A percentile compares a stretch with the other conserved stretches of the same genome.
Conservation (phyloP, 2,797 vertebrate genomes). For the Pangasius krempfi region DNA sequence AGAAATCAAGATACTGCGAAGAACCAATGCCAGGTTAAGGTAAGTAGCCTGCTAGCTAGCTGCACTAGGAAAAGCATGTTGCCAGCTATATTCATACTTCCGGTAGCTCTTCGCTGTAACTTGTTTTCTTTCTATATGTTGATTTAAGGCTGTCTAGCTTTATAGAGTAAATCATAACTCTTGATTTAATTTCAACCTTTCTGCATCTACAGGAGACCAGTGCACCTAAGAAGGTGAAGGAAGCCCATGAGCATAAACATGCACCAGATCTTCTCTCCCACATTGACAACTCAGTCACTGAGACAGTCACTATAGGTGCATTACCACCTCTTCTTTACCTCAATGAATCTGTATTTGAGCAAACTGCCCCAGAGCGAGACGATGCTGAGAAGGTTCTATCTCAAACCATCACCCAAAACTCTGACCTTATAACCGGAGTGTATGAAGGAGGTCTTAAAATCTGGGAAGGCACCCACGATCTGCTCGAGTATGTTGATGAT, state of each 20-base stretch:
- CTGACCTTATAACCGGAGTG: slow-evolving; percentile 91
- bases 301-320: slow-evolving; percentile 72
- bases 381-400: slow-evolving; percentile 81
- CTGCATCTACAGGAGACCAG: slow-evolving; percentile 32
- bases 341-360: slow-evolving; percentile 79
- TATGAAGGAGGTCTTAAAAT: slow-evolving; percentile 98
- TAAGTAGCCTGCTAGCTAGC: slow-evolving; percentile 8
- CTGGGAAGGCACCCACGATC: slow-evolving; percentile 97
- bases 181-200: not conserved
- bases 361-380: slow-evolving; percentile 69
- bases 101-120: not conserved
- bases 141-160: not conserved
- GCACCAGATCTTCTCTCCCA: slow-evolving; percentile 60
- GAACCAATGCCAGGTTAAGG: not conserved
- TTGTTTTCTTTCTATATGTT: not conserved
- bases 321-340: slow-evolving; percentile 76
- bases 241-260: slow-evolving; percentile 70
- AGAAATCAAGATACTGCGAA: slow-evolving; percentile 58
- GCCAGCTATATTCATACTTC: not conserved
- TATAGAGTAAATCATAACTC: not conserved
- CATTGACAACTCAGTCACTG: slow-evolving; percentile 69
- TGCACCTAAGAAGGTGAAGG: slow-evolving; percentile 61
- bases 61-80: not conserved
- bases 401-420: slow-evolving; percentile 77
- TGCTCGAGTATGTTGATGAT: slow-evolving; percentile 81